Conservation (phyloP, 2,888 invertebrate genomes). For the Miltochrista miniata region DNA sequence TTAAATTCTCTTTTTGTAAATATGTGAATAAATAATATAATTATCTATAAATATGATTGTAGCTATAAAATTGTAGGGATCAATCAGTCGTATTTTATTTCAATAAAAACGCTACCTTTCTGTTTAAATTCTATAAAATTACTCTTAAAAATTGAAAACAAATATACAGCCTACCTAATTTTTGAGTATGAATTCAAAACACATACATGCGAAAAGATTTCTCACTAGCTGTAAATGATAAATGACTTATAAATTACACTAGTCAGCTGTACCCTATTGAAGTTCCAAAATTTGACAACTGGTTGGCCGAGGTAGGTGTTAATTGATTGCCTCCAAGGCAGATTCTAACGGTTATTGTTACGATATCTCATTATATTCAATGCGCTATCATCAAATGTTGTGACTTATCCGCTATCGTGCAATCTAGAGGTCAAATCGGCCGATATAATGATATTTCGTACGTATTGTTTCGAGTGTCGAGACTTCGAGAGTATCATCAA, state of each 20-base stretch:
- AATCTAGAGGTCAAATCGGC: slow-evolving; percentile 56
- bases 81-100: too few relatives aligned
- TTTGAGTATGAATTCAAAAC: too few relatives aligned
- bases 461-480: slow-evolving; percentile 69
- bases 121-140: too few relatives aligned
- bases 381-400: slow-evolving; percentile 59
- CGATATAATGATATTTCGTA: slow-evolving; percentile 59
- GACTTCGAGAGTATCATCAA: slow-evolving; percentile 68
- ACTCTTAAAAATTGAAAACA: too few relatives aligned
- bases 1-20: too few relatives aligned
- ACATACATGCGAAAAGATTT: slow-evolving; percentile 18
- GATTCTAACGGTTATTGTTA: slow-evolving; percentile 42
- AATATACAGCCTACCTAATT: too few relatives aligned
- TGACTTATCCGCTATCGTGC: slow-evolving; percentile 61
- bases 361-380: slow-evolving; percentile 54
- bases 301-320: slow-evolving; percentile 52
- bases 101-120: too few relatives aligned
- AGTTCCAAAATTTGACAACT: slow-evolving; percentile 28
- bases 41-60: too few relatives aligned
- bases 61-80: too few relatives aligned
- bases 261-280: slow-evolving; percentile 30
- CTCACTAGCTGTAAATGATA: slow-evolving; percentile 28
- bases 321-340: slow-evolving; percentile 50
- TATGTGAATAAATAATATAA: too few relatives aligned
- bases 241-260: slow-evolving; percentile 35